Conservation (phyloP, 2,113 vertebrate genomes). For the Poeciliopsis prolifica region DNA sequence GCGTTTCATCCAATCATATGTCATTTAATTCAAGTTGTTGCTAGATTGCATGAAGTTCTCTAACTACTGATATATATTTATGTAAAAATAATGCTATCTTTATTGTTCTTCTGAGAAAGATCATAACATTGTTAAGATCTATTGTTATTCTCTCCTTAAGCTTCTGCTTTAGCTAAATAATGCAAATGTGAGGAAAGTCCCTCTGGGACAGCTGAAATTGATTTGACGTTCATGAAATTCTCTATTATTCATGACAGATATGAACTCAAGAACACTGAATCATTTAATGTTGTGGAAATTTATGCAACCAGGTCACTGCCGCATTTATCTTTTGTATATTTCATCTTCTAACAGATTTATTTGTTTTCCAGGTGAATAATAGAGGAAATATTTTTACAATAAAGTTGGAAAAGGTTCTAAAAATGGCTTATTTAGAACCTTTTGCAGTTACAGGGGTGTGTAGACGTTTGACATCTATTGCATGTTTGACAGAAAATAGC, state of each 20-base stretch:
- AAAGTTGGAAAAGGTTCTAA: background rate
- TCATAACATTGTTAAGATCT: background rate
- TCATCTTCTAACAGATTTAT: background rate
- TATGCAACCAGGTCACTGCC: background rate
- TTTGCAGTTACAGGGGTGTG: background rate
- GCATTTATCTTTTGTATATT: background rate
- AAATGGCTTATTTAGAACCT: background rate
- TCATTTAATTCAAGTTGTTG: background rate
- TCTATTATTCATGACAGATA: too few species aligned
- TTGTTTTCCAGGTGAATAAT: background rate
- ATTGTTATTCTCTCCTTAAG: background rate
- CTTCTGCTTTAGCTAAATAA: background rate
- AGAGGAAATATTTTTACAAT: background rate
- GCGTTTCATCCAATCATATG: background rate
- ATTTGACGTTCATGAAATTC: too few species aligned
- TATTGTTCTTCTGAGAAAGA: background rate
- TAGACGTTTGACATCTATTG: constrained; percentile 7
- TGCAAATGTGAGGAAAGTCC: background rate
- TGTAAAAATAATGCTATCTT: too few species aligned
- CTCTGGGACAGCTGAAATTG: background rate
- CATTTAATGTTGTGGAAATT: background rate
- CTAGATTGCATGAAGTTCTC: background rate
- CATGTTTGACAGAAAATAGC: constrained; percentile 68
- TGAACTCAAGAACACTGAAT: too few species aligned
- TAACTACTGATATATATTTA: background rate